Evolutionary conservation across 2,797 vertebrate genomes (phyloP), one percentile per base, ranked within the genome.

Genomic region (Myiothlypis chrysogaster): DNA sequence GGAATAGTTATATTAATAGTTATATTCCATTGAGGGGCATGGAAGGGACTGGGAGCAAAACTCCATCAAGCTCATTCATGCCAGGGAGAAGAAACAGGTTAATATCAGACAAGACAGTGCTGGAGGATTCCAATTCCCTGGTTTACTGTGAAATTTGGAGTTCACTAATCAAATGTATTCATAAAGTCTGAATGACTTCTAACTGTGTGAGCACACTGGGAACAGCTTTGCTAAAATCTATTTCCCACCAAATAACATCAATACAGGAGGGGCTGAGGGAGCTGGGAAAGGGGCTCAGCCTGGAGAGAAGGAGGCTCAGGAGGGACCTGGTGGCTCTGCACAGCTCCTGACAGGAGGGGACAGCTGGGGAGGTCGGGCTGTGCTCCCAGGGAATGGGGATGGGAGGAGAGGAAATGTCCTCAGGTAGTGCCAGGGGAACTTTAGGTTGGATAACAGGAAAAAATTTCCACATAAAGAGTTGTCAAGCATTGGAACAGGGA

Each of bases 331-430:
- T 19, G 16, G 12, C 24, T 44, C 59, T 72, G 28, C 14, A 37
- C 37, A 79, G 3, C 6, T 44, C 59, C 76, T 65, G 61, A 14
- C 9, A 65, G 59, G 53, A 53, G 39, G 8, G 5, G 8, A 3
- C 21, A 59, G n/a, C 46, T 0, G 39, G 20, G 3, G 4, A 25
- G 3, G 4, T 17, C 0, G 0, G 39, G 46, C 25, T 47, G 25
- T 81, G 77, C 25, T 60, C 12, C 23, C 61, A 75, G 34, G 61
- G 25, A 2, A 60, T 47, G 46, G 20, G 21, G 12, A 60, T 30
- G 27, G 47, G 34, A 59, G 0, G 4, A 60, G 60, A 47, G 19
- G 12, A 9, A 41, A 60, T 0, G 0, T 2, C 34, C 27, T 30
- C 60, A 30, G 17, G 37, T 1, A 14, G 50, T 7, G 46, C 28